Evolutionary conservation across 2,888 invertebrate genomes (phyloP).

Genomic region (Cheilosia variabilis): DNA sequence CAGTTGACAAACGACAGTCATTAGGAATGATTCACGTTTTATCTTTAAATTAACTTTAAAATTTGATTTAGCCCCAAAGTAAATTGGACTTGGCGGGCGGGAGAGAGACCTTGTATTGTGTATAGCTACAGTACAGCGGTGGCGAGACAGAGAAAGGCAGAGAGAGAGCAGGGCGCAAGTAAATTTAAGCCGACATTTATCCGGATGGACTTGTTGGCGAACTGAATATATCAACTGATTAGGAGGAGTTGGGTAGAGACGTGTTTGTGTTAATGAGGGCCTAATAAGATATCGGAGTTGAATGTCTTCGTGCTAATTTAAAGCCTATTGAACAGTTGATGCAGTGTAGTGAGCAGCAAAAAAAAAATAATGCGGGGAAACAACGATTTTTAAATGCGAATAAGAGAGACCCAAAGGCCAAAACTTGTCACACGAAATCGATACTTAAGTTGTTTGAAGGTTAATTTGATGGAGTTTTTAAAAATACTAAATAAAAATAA

Average conservation of each 20-base stretch:
- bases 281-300: not conserved
- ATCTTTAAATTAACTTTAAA: conserved; percentile 76
- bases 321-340: not conserved
- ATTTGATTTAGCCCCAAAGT: conserved; percentile 70
- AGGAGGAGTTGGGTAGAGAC: conserved; percentile 55
- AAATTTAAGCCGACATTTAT: conserved; percentile 58
- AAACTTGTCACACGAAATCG: no score
- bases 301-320: not conserved
- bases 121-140: not conserved
- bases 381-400: no score
- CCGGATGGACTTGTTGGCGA: conserved; percentile 60
- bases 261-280: conserved; percentile 16
- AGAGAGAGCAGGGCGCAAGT: not conserved
- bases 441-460: no score
- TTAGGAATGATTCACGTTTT: conserved; percentile 76
- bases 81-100: conserved; percentile 59
- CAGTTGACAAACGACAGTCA: conserved; percentile 77
- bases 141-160: not conserved
- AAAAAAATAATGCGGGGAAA: no score
- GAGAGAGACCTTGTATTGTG: conserved; percentile 27
- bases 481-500: no score
- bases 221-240: conserved; percentile 64
- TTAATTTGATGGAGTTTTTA: no score
- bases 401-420: no score
- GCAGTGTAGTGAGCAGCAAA: not conserved